Evolutionary conservation across 2,888 invertebrate species (phyloP).

Genomic region (Drosophila borborema): DNA sequence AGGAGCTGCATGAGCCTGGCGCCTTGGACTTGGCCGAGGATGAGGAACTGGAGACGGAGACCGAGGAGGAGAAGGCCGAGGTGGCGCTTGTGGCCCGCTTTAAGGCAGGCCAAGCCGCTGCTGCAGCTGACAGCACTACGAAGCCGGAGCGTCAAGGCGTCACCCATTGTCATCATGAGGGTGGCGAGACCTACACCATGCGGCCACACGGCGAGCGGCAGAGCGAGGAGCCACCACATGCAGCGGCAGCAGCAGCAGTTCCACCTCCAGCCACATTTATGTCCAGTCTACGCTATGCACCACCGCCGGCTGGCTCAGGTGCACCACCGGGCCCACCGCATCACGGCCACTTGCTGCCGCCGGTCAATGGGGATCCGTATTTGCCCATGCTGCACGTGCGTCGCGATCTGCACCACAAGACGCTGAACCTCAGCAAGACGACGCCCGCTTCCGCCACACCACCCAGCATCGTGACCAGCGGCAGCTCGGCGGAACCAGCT

Average conservation of each 20-base stretch:
- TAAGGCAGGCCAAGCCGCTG: conserved; percentile 54
- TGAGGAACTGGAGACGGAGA: conserved; percentile 66
- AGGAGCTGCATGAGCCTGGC: conserved; percentile 75
- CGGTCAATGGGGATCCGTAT: conserved; percentile 82
- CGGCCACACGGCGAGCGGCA: conserved; percentile 88
- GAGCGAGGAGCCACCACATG: conserved; percentile 56
- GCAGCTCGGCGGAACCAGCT: conserved; percentile 65
- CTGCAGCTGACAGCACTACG: conserved; percentile 7
- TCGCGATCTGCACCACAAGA: conserved; percentile 89
- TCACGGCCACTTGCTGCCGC: conserved; percentile 57
- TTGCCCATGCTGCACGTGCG: conserved; percentile 90
- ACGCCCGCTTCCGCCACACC: conserved; percentile 40
- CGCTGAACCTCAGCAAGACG: conserved; percentile 73
- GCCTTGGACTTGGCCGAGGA: conserved; percentile 62
- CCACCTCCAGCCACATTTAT: conserved; percentile 23
- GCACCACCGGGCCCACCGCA: conserved; percentile 39
- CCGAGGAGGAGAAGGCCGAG: conserved; percentile 64
- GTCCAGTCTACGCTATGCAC: conserved; percentile 46
- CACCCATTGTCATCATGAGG: conserved; percentile 90
- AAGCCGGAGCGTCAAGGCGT: conserved; percentile 85
- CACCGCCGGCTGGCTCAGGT: conserved; percentile 47
- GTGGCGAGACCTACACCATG: conserved; percentile 90
- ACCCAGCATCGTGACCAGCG: conserved; percentile 41
- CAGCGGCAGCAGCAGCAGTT: background rate
- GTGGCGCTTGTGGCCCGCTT: conserved; percentile 61